phyloP scores from a whole-genome alignment of 2,113 vertebrate genomes.

The Mirounga angustirostris region DNA sequence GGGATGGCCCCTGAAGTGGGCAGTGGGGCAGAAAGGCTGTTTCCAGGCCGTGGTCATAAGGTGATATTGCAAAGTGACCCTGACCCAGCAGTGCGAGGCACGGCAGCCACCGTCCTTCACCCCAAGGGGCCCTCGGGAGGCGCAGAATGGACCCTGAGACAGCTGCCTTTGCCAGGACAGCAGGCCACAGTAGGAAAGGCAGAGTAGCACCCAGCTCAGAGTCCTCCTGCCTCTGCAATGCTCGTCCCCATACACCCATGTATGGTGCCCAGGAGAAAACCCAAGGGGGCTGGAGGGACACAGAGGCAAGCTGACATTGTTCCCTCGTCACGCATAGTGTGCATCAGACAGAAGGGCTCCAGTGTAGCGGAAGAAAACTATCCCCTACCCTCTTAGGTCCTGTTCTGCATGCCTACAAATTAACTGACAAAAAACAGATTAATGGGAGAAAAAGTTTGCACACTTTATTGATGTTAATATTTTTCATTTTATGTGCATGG shows the following conservation, averaged over 20 bases:
- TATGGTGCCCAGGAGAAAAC: background rate
- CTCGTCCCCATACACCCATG: background rate
- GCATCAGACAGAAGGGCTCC: background rate
- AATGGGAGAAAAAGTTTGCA: background rate
- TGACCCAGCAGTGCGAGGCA: background rate
- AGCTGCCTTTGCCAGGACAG: background rate
- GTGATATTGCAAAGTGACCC: background rate
- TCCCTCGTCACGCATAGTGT: background rate
- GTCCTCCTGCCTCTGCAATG: background rate
- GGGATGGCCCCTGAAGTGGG: background rate
- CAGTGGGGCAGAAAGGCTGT: background rate
- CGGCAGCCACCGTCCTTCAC: background rate
- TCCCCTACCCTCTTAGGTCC: background rate
- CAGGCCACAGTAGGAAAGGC: background rate
- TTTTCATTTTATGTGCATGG: background rate
- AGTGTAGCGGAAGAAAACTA: background rate
- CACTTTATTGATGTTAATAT: background rate
- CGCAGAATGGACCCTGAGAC: background rate
- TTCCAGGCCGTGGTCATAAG: background rate
- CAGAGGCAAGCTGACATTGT: background rate
- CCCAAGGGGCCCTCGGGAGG: background rate
- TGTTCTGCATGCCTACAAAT: background rate
- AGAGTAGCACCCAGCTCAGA: background rate
- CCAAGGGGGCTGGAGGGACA: background rate
- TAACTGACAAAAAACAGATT: background rate